phyloP scores from a whole-genome alignment of 2,113 vertebrate genomes.

The Danionella cerebrum region DNA sequence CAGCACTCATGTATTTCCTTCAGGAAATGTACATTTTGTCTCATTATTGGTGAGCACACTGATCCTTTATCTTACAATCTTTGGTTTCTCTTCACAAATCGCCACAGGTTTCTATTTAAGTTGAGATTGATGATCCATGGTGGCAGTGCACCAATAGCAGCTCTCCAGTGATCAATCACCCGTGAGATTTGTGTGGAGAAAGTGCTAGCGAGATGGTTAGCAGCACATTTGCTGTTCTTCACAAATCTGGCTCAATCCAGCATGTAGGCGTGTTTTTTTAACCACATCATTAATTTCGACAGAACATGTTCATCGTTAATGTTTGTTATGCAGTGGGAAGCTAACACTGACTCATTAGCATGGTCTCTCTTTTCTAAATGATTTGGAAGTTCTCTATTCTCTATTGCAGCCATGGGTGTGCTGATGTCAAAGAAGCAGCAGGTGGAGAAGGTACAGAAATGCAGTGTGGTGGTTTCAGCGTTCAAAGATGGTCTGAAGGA shows the following conservation, averaged over 20 bases:
- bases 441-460: conserved; percentile 95
- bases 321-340: neutral
- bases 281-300: neutral
- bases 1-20: too few species aligned
- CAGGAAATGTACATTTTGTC: too few species aligned
- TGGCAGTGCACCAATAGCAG: neutral
- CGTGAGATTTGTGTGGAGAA: neutral
- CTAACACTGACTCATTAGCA: neutral
- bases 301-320: neutral
- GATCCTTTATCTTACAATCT: neutral
- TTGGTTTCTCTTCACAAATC: neutral
- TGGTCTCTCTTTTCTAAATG: neutral
- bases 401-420: conserved; percentile 81
- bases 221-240: neutral
- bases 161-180: neutral
- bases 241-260: neutral
- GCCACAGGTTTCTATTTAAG: neutral
- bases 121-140: neutral
- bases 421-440: conserved; percentile 96
- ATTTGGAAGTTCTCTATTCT: neutral
- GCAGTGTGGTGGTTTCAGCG: conserved; percentile 84
- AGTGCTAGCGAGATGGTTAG: neutral
- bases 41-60: neutral
- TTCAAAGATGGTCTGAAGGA: conserved; percentile 86
- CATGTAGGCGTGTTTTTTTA: conserved; percentile 2